Evolutionary conservation across 2,888 invertebrate species (phyloP), one percentile per base, ranked within the genome.

Genomic region (Craniophora ligustri): DNA sequence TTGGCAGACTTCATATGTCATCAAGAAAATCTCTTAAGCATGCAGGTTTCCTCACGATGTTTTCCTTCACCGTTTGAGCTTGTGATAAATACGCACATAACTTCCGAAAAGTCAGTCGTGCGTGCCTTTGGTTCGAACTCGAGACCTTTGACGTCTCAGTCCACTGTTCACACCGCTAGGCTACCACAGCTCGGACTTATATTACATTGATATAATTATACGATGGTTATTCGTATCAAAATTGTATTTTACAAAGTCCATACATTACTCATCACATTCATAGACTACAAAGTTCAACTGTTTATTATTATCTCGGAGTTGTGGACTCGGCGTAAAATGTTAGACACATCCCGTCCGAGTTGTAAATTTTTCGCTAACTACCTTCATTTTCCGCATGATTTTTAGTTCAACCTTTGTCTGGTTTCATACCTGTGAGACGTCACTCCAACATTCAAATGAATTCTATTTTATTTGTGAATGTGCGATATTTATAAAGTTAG

Each of bases 401-500:
- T 91, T 89, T 87, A 84, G 76, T 81, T 81, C 69, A 86, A 89
- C 88, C 91, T 90, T 80, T 67, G 67, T 73, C 70, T 73, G 75
- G n/a, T 62, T 72, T 73, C 69, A 67, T 79, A 72, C 85, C 82
- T 78, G 48, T 61, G 85, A 85, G 88, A 82, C 82, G 72, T 82
- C 80, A 82, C 76, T 76, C 54, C 51, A 61, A 67, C 72, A 51
- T 69, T 80, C n/a, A n/a, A n/a, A n/a, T 76, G 77, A 79, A 81
- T 84, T 78, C 76, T 76, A 82, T 85, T 86, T 85, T 86, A 88
- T 86, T 85, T 85, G 80, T 66, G 80, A 76, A 78, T 78, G 83
- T 89, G 87, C 85, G n/a, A 90, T 89, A 88, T 88, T 86, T 77
- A 87, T 87, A 79, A 67, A 84, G 85, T 84, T 30, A 0, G 21